Evolutionary conservation across 2,888 invertebrate genomes (phyloP), one percentile per base, ranked within the genome.

Genomic region (Sinohyriopsis cumingii): DNA sequence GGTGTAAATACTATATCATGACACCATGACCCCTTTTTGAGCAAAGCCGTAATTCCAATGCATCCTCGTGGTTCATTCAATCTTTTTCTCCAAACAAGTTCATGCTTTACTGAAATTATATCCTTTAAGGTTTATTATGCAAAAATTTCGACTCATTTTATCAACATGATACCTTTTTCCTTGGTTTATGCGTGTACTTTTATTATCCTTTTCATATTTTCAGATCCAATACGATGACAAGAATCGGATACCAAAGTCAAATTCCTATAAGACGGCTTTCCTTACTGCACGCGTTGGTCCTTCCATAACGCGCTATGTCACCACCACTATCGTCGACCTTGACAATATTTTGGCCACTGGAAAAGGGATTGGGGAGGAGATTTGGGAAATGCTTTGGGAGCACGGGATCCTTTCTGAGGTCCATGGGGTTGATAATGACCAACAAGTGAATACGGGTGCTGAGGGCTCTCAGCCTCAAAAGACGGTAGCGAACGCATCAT

Each of bases 351-450:
- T 66, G n/a, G 62, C 66, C 3, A 61, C 71, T n/a, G 77, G 77
- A 54, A 68, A 69, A 54, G 75, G 75, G 59, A 68, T 77, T 24
- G 77, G 77, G 15, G 77, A 75, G 55, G 77, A 77, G 75, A 25
- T 77, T 7, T 77, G 77, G 77, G 77, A 77, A 63, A 77, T 69
- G 54, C 67, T 77, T 15, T 77, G 77, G 77, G 75, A 73, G 24
- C 66, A 67, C 19, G 57, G 60, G 9, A 67, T 77, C 1, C 73
- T 77, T 55, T 62, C 33, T 18, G 77, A 77, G 59, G 75, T 75
- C 5, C 28, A 59, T 56, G 63, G 57, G 20, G 59, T 65, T 12
- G 64, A 61, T 18, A 69, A 71, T 55, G 60, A 67, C 9, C 28
- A 55, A 18, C 64, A 56, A 24, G 63, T 62, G 12, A 65, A 68